Evolutionary conservation across 2,888 invertebrate genomes (phyloP), one percentile per base, ranked within the genome.

Genomic region (Digitonthophagus gazella): DNA sequence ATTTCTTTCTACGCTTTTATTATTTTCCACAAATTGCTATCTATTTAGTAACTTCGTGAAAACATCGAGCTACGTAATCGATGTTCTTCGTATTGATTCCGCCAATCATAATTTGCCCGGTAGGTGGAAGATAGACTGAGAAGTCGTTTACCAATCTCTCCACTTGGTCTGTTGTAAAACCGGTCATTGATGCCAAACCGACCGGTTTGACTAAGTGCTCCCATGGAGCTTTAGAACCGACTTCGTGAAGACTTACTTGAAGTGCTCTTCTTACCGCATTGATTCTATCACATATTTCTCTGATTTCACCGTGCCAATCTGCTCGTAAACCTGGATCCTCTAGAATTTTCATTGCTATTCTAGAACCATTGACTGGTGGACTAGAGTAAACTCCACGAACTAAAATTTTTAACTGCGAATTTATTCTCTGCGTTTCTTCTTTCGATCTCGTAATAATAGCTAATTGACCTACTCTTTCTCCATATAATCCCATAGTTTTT

Each of bases 161-260:
- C 67, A 87, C 87, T 83, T 90, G 88, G 61, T 85, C 82, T 15
- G 85, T 83, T 15, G 83, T 86, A 78, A 90, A 83, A 68, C 90
- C 90, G 65, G 90, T 90, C 79, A 85, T 90, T 78, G 89, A 90
- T 80, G 91, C 91, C 90, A 90, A 90, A 72, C 90, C 90, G 74
- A 90, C 89, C 82, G 90, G 90, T 75, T 89, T 87, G 19, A 86
- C 87, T 74, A 90, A 89, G 77, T 90, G 90, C 66, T 85, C 82
- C 90, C 90, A 90, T 79, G 89, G 84, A 58, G 78, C 80, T 6
- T 80, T 79, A 0, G 88, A 87, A 2, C 89, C 90, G 74, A 87
- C 87, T 74, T 85, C 86, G 67, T 82, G 81, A 70, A 91, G 80
- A 64, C 86, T 84, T n/a, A 84, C 84, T 66, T 80, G 82, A 64